Evolutionary conservation across 2,888 invertebrate genomes (phyloP).

Genomic region (Cosmorhoe ocellata): DNA sequence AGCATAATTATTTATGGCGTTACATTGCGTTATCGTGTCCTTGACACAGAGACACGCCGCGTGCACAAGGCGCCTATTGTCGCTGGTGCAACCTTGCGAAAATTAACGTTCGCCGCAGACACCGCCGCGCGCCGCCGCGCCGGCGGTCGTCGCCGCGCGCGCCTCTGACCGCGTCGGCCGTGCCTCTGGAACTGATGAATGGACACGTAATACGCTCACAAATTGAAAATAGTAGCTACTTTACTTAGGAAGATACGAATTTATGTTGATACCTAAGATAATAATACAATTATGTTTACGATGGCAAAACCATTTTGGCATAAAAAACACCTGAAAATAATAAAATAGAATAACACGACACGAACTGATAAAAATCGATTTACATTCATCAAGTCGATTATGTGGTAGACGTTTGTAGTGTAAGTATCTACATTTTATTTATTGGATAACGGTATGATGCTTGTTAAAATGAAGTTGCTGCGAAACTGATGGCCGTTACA

Average conservation of each 20-base stretch:
- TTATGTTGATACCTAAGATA: too few species aligned
- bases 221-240: too few species aligned
- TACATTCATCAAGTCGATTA: too few species aligned
- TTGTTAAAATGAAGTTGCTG: conserved; percentile 8
- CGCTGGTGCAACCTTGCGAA: conserved; percentile 75
- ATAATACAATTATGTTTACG: too few species aligned
- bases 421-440: too few species aligned
- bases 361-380: too few species aligned
- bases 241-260: too few species aligned
- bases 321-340: too few species aligned
- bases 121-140: conserved; percentile 6
- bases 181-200: conserved; percentile 37
- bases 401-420: too few species aligned
- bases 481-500: conserved; percentile 50
- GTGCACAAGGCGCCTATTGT: conserved; percentile 77
- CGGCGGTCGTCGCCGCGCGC: conserved; percentile 38
- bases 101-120: conserved; percentile 55
- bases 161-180: conserved; percentile 31
- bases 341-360: too few species aligned
- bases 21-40: conserved; percentile 77
- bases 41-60: conserved; percentile 79
- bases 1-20: conserved; percentile 50
- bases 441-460: too few species aligned
- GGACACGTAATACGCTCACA: conserved; percentile 34
- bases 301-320: too few species aligned